Percentiles rank a stretch among this genome's conserved stretches.
These are phyloP conservation scores for Mormyrus lacerda DNA, from an alignment of 2,113 vertebrate genomes.

Conservation along the genomic window DNA sequence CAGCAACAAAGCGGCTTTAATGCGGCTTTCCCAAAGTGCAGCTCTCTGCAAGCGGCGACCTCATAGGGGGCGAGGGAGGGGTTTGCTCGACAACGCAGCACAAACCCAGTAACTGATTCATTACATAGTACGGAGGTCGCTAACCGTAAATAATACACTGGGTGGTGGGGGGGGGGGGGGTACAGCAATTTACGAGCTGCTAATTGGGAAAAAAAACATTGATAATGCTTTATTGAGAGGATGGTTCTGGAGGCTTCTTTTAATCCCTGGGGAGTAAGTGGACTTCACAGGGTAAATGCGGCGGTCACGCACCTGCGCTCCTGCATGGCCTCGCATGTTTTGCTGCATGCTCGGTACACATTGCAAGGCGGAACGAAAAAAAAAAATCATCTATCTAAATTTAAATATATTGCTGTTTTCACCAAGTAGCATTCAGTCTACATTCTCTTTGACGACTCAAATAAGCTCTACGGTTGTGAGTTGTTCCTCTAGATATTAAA, in stretches of 20 bases:
- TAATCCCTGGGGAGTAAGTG: not conserved
- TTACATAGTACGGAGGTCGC: conserved; percentile 5
- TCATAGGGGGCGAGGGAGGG: not conserved
- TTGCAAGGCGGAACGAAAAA: not conserved
- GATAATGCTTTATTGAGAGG: conserved; percentile 5
- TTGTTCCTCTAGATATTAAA: not conserved
- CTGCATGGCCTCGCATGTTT: not conserved
- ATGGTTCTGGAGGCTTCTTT: not conserved
- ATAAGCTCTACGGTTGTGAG: not conserved
- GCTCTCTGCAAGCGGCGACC: not conserved
- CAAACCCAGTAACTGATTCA: not conserved
- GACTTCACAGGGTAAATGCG: not conserved
- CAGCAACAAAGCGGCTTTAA: not conserved
- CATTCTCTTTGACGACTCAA: not conserved
- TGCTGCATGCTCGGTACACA: not conserved
- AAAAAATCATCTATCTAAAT: not conserved
- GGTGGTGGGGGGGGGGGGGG: not conserved
- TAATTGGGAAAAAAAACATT: not conserved
- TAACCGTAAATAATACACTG: not conserved
- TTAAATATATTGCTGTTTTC: not conserved
- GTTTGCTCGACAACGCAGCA: not conserved
- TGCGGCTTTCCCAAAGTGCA: not conserved
- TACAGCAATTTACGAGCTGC: not conserved
- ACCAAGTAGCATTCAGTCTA: not conserved
- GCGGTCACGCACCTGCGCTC: not conserved